phyloP scores from a whole-genome alignment of 2,888 invertebrate species.

The Nesidiocoris tenuis region DNA sequence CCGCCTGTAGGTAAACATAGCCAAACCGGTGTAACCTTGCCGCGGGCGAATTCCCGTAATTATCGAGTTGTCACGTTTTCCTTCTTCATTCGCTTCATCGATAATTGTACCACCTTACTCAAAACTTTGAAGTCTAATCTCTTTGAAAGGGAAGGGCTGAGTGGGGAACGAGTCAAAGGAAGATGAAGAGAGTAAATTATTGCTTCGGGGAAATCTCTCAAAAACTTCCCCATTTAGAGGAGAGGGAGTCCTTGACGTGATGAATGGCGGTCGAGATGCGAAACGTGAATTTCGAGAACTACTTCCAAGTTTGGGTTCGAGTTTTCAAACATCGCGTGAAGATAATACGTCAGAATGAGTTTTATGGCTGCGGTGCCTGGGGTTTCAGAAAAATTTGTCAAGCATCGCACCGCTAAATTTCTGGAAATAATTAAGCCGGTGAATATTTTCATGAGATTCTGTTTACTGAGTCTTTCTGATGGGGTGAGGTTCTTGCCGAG shows the following conservation, averaged over 20 bases:
- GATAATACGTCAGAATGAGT: neutral
- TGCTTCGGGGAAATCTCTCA: conserved; percentile 18
- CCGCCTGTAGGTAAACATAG: no score
- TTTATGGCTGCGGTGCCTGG: neutral
- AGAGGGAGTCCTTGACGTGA: neutral
- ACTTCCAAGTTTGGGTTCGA: neutral
- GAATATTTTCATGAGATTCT: no score
- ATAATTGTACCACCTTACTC: conserved; percentile 7
- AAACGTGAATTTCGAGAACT: conserved; percentile 5
- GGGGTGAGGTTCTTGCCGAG: no score
- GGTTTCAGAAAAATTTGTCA: neutral
- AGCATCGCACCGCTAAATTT: no score
- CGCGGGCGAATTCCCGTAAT: no score
- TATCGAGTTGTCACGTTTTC: conserved; percentile 39
- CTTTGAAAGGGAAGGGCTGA: neutral
- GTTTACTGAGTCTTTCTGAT: no score
- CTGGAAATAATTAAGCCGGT: no score
- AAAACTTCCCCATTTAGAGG: conserved; percentile 19
- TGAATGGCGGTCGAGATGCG: neutral
- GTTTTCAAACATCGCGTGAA: neutral
- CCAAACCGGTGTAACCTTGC: no score
- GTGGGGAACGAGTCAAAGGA: neutral
- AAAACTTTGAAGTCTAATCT: conserved; percentile 40
- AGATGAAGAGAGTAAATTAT: conserved; percentile 23
- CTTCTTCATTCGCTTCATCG: conserved; percentile 10